Evolutionary conservation across 2,797 vertebrate genomes (phyloP), one percentile per base, ranked within the genome.

Genomic region (Hoplostethus atlanticus): DNA sequence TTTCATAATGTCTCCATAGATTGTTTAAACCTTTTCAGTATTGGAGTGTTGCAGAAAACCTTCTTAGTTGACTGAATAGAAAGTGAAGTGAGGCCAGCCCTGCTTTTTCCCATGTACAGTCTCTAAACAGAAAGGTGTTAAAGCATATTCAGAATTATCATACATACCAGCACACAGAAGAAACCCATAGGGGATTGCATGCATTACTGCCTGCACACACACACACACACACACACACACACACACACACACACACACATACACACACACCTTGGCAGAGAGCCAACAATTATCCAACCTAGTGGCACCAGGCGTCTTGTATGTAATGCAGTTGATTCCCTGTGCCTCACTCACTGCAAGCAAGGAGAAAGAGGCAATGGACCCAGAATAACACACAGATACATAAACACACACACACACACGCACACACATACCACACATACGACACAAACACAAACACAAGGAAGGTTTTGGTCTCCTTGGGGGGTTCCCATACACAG

Each of bases 401-500:
- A 50, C 40, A 47, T 50, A 46, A 28, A 51, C 50, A 51, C n/a
- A 57, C 25, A 67, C 50, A 38, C 17, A 81, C 44, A 74, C 46
- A 59, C 64, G 71, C 63, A 70, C 46, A 80, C 46, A 75, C 61
- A 51, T 28, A 28, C 28, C 17, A 17, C 58, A 72, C 70, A 65
- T 68, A 73, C 25, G 57, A 73, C 63, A 70, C 46, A 80, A 61
- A 73, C 61, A 51, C 68, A 73, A 25, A 60, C 42, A 59, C 61
- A 73, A 7, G 34, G 74, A 75, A 78, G 87, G 81, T 80, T 86
- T 79, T 81, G 30, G 87, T 88, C 61, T 85, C 76, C 76, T 71
- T 74, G 69, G 79, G 85, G 36, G 88, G 80, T 76, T 88, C 76
- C 79, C 85, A 81, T 84, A 89, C 78, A 90, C 85, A 73, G 73